A percentile compares a stretch with the other conserved stretches of the same genome.
Conservation (phyloP, 2,113 vertebrate genomes). For the Eurypyga helias region DNA sequence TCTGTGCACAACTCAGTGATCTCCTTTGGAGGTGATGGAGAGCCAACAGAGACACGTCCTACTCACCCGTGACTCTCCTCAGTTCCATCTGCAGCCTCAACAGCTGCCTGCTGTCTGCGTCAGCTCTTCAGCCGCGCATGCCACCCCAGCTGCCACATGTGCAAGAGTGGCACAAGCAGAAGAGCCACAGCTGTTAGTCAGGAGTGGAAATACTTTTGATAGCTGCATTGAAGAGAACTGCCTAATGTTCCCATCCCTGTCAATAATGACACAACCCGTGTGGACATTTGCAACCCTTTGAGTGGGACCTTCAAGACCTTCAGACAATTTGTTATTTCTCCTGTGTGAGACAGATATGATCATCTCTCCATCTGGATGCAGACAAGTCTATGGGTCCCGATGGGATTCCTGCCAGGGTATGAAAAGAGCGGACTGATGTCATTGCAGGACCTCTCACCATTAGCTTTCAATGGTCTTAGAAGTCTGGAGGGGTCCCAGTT, state of each 20-base stretch:
- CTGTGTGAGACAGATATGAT: fast-evolving
- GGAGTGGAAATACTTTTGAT: neutral
- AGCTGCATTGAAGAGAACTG: neutral
- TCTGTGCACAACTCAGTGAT: neutral
- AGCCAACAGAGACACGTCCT: neutral
- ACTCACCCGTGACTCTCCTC: fast-evolving
- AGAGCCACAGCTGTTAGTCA: neutral
- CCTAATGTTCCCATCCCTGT: neutral
- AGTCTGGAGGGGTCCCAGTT: neutral
- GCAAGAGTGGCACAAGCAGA: fast-evolving
- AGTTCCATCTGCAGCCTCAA: neutral
- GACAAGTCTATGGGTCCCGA: fast-evolving
- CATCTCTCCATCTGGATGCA: neutral
- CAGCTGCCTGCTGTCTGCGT: neutral
- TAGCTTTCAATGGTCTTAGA: neutral
- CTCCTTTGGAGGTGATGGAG: neutral
- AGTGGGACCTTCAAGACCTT: neutral
- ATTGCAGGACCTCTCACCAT: neutral
- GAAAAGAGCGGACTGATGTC: neutral
- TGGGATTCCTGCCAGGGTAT: neutral
- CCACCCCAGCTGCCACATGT: fast-evolving
- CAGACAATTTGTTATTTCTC: neutral
- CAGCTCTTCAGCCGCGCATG: neutral
- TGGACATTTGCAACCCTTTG: neutral
- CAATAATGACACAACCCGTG: neutral